Conservation (phyloP, 2,113 vertebrate species). For the Chaetodon auriga region DNA sequence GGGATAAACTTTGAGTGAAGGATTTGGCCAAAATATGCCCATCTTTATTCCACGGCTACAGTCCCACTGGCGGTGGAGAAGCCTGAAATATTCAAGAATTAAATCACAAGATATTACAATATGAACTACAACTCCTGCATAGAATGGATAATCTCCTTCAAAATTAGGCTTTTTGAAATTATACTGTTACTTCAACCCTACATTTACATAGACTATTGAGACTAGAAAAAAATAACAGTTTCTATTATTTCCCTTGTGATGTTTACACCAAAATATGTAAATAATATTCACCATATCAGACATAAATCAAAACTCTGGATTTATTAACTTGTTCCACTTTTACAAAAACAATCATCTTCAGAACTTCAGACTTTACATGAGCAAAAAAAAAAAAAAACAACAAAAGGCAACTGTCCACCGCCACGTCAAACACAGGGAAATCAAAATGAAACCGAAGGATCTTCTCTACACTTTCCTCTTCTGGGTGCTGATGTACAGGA, state of each 20-base stretch:
- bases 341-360: slow-evolving; percentile 66
- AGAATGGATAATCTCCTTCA: not conserved
- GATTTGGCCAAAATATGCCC: slow-evolving; percentile 25
- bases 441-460: slow-evolving; percentile 39
- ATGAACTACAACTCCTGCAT: not conserved
- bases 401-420: not conserved
- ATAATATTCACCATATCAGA: slow-evolving; percentile 30
- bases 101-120: slow-evolving; percentile 26
- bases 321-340: slow-evolving; percentile 66
- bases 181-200: not conserved
- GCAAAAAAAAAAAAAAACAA: slow-evolving; percentile 58
- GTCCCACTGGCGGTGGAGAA: slow-evolving; percentile 30
- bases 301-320: slow-evolving; percentile 54
- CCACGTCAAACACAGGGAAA: slow-evolving; percentile 45
- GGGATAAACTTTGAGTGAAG: slow-evolving; percentile 50
- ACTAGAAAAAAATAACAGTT: not conserved
- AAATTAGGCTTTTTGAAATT: not conserved
- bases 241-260: not conserved
- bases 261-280: slow-evolving; percentile 1
- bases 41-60: slow-evolving; percentile 21
- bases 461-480: slow-evolving; percentile 95
- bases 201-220: not conserved
- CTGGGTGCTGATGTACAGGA: slow-evolving; percentile 99
- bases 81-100: slow-evolving; percentile 27
- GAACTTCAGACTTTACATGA: slow-evolving; percentile 61